Conservation (phyloP, 2,888 invertebrate species). For the Caenorhabditis wallacei region DNA sequence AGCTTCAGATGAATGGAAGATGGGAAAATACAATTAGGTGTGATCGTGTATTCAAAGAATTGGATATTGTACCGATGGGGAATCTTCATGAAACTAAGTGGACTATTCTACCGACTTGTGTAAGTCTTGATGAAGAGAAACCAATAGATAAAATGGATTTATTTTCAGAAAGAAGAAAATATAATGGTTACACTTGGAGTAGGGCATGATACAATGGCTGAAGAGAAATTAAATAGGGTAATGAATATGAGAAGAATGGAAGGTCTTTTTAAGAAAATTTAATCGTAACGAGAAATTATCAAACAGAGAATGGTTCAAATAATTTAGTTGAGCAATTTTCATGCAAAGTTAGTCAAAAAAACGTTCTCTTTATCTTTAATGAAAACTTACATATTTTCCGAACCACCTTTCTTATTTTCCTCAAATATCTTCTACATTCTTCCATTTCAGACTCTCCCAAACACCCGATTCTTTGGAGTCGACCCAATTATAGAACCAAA, state of each 20-base stretch:
- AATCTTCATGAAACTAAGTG: constrained; percentile 43
- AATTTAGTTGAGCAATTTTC: no score
- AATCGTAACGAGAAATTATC: no score
- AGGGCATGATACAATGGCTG: constrained; percentile 45
- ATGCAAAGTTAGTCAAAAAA: no score
- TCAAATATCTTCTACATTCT: no score
- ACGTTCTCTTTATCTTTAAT: no score
- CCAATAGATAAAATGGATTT: not conserved
- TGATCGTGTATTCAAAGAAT: not conserved
- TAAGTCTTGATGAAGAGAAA: not conserved
- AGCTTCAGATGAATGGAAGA: constrained; percentile 21
- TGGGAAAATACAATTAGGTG: constrained; percentile 11
- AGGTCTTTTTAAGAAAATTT: no score
- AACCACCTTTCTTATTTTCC: not conserved
- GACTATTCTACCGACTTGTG: constrained; percentile 40
- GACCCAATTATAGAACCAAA: constrained; percentile 63
- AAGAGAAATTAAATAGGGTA: constrained; percentile 34
- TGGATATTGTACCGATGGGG: constrained; percentile 25
- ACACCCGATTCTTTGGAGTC: constrained; percentile 53
- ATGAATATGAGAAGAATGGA: no score
- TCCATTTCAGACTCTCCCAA: constrained; percentile 30
- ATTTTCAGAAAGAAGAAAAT: constrained; percentile 38
- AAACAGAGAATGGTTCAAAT: no score
- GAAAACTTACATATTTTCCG: no score
- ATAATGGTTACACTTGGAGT: constrained; percentile 33